phyloP scores from a whole-genome alignment of 1,140 invertebrate genomes.

The Lepidurus packardi region DNA sequence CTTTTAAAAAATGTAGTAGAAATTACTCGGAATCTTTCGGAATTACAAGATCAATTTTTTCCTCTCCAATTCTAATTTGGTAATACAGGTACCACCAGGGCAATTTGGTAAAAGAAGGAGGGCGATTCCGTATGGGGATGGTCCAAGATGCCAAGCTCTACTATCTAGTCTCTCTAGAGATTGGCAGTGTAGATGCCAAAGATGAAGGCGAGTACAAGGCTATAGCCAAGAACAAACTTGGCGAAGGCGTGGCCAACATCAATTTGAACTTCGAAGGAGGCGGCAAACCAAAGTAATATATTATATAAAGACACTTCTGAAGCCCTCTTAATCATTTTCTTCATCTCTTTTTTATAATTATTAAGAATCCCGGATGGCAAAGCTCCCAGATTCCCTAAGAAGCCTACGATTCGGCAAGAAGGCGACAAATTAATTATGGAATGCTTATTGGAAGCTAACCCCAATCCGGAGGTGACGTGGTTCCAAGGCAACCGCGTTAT shows the following conservation, averaged over 20 bases:
- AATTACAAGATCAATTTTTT: background rate
- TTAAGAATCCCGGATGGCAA: conserved; percentile 88
- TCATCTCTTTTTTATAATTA: conserved; percentile 34
- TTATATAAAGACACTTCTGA: conserved; percentile 33
- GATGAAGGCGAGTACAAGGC: conserved; percentile 93
- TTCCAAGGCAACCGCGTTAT: conserved; percentile 78
- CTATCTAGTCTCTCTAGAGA: conserved; percentile 78
- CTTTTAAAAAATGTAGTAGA: background rate
- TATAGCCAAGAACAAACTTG: conserved; percentile 82
- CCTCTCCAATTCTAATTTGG: background rate
- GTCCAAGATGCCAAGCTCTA: conserved; percentile 76
- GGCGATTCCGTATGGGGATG: conserved; percentile 68
- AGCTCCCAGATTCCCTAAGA: conserved; percentile 92
- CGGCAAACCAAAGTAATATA: conserved; percentile 57
- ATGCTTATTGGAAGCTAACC: conserved; percentile 89
- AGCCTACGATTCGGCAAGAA: conserved; percentile 91
- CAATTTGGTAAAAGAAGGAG: conserved; percentile 67
- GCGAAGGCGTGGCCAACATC: conserved; percentile 86
- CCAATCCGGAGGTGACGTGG: conserved; percentile 91
- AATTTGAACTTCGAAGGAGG: conserved; percentile 91
- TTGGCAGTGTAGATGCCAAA: conserved; percentile 68
- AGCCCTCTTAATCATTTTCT: background rate
- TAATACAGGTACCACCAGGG: conserved; percentile 72
- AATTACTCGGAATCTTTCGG: background rate
- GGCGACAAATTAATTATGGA: conserved; percentile 92